phyloP scores from a whole-genome alignment of 2,797 vertebrate genomes.

The Prunella strophiata region DNA sequence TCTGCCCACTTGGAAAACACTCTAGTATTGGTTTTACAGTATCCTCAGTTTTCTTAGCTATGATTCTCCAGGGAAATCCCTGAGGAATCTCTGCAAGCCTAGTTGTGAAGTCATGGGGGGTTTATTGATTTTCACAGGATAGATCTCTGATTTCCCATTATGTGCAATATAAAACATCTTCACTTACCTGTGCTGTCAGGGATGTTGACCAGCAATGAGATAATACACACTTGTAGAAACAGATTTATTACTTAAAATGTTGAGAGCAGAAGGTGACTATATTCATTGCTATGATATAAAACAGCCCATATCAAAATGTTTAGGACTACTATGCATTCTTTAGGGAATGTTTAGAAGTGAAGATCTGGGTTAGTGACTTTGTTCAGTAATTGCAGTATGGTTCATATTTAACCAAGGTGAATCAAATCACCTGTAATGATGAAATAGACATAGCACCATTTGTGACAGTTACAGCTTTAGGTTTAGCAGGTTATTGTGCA shows the following conservation, averaged over 20 bases:
- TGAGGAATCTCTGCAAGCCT: not conserved
- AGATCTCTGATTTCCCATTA: not conserved
- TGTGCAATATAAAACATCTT: not conserved
- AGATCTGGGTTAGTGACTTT: not conserved
- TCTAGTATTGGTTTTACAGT: not conserved
- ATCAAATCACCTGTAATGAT: constrained; percentile 32
- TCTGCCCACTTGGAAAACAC: not conserved
- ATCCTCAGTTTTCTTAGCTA: not conserved
- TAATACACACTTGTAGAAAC: not conserved
- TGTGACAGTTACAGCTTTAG: constrained; percentile 4
- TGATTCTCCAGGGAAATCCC: not conserved
- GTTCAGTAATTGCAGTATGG: not conserved
- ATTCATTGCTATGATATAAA: not conserved
- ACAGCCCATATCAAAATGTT: not conserved
- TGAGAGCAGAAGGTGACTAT: not conserved
- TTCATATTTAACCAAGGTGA: constrained; percentile 27
- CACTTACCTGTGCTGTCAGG: not conserved
- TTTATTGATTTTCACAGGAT: constrained; percentile 8
- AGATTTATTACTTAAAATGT: not conserved
- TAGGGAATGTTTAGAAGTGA: not conserved
- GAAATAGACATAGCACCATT: not conserved
- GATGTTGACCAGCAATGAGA: not conserved
- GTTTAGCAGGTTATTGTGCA: not conserved
- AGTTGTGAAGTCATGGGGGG: not conserved
- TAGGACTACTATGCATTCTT: not conserved